Evolutionary conservation across 2,888 invertebrate genomes (phyloP), one percentile per base, ranked within the genome.

Genomic region (Desoria tigrina): DNA sequence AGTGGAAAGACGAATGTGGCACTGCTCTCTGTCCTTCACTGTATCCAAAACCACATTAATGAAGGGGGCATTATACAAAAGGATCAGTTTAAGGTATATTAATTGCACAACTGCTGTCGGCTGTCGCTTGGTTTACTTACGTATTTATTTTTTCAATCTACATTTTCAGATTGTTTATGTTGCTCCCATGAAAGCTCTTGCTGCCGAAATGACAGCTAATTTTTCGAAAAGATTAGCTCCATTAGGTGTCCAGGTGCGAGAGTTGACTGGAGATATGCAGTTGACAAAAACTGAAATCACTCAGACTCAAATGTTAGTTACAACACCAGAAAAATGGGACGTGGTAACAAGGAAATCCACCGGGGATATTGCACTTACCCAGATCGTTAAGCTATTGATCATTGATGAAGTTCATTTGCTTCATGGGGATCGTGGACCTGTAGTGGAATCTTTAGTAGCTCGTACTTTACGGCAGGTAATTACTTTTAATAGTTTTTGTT

Each of bases 281-380:
- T 82, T 99, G 21, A 93, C 94, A 0, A 95, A 95, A 80, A 84
- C 87, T 3, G 98, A 99, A 81, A 94, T 99, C 66, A 86, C 89
- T 53, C 89, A 93, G 78, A 99, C 99, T 0, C 97, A 98, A 82
- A 95, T 99, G 89, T 85, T 99, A 54, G 93, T 99, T 1, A 73
- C 97, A 1, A 99, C 99, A 0, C 99, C 99, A 0, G 99, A 99
- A 81, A 99, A 99, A 78, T 99, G 99, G 98, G 99, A 99, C 80
- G 96, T 99, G 6, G 94, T 99, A 1, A 98, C 98, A 0, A 85
- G 99, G 73, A 99, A 99, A 80, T 90, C 91, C 18, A 88, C 90
- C 27, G 88, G 94, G 7, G 95, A 96, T 79, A 89, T 92, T 4
- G 90, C 91, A 58, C 83, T 98, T 39, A 90, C 94, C 0, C 90